Conservation (phyloP, 2,888 invertebrate genomes). For the Dasysyrphus tricinctus region DNA sequence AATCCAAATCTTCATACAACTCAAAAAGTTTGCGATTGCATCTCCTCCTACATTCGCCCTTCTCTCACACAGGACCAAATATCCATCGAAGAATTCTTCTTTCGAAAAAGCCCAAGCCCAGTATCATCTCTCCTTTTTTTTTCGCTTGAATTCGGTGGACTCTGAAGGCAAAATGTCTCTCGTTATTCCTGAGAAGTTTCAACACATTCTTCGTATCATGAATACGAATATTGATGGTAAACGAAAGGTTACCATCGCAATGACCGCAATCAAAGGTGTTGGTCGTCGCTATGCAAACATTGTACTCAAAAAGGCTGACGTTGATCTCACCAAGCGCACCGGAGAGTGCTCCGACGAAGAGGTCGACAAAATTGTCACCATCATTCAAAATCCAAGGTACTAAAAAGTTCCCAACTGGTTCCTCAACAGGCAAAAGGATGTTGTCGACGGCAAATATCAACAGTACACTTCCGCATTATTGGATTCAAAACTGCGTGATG, state of each 20-base stretch:
- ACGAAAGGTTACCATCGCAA: constrained; percentile 98
- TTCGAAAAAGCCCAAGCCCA: too few species aligned
- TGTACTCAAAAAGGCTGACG: constrained; percentile 99
- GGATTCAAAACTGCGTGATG: constrained; percentile 99
- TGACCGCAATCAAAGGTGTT: constrained; percentile 99
- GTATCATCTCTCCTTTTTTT: too few species aligned
- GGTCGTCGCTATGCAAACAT: constrained; percentile 98
- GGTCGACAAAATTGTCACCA: constrained; percentile 98
- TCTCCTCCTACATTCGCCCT: too few species aligned
- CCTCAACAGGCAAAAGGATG: constrained; percentile 99
- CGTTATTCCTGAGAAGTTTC: constrained; percentile 99
- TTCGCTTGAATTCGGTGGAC: too few species aligned
- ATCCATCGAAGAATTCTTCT: too few species aligned
- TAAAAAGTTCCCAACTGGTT: constrained; percentile 99
- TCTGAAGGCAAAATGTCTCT: too few species aligned
- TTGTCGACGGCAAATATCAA: constrained; percentile 99
- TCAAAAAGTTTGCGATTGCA: too few species aligned
- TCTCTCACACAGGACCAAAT: too few species aligned
- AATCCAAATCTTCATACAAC: too few species aligned
- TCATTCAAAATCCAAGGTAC: constrained; percentile 98
- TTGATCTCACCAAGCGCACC: constrained; percentile 98
- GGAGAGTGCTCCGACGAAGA: constrained; percentile 99
- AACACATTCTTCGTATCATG: constrained; percentile 99
- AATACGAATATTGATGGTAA: constrained; percentile 99
- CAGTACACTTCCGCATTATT: constrained; percentile 97